Base-by-base conservation (phyloP, 2,888 invertebrate species). In the Phasia obesa region DNA sequence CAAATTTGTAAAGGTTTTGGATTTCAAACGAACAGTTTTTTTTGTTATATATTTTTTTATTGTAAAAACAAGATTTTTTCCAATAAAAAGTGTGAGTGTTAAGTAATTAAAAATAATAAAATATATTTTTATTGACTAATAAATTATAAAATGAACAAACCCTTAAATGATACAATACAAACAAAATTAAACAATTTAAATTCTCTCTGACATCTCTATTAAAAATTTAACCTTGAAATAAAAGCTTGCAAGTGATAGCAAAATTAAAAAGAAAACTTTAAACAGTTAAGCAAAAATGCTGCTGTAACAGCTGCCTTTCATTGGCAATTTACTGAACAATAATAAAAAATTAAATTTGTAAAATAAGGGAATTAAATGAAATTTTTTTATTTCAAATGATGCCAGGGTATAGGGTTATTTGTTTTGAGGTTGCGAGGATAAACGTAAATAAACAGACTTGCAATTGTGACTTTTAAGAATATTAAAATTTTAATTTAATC, bases 151-250 rank as follows among this genome's bases (percentile, higher is more conserved):
- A n/a, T 15, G 6, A 64, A n/a, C n/a, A n/a, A n/a, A n/a, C 7
- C 6, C n/a, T 11, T 35, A 35, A n/a, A n/a, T n/a, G n/a, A n/a
- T n/a, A n/a, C n/a, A 53, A 38, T 17, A 57, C 9, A 51, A 75
- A 17, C 13, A 25, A 42, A 31, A n/a, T 2, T 35, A 35, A 35
- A 11, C 3, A 31, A 11, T 70, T 75, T 59, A 31, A 59, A 13
- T 42, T 75, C 64, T 57, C 64, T 57, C 25, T 25, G 25, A 65
- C 44, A 69, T 64, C 51, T 78, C 57, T 78, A 78, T 78, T 65
- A 70, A 44, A 75, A 75, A 53, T 75, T 51, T 78, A 78, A 78
- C 78, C 82, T 82, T 82, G 78, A 81, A 81, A 76, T 31, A 51
- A 35, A 78, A 78, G 64, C 35, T 74, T 62, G 17, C 35, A 77